Evolutionary conservation across 2,888 invertebrate genomes (phyloP), one percentile per base, ranked within the genome.

Genomic region (Euphydryas editha): DNA sequence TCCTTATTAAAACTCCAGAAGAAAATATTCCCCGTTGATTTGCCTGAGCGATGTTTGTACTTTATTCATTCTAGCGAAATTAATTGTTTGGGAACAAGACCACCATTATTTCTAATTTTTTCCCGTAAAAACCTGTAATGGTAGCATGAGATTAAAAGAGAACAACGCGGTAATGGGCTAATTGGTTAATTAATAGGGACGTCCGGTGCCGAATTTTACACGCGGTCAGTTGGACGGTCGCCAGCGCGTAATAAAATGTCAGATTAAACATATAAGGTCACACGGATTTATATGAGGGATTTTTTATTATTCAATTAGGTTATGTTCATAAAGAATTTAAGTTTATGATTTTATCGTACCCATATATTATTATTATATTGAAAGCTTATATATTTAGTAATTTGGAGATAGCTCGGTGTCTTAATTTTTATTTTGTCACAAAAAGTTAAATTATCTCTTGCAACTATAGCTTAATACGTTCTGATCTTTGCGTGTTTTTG

Each of bases 121-220:
- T 47, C 62, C 59, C 73, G 68, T 67, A 67, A 73, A 75, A 81
- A 78, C 81, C 80, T 79, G 82, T 81, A 85, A 83, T 79, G 82
- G 78, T 75, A 76, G 79, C 74, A 77, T 75, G 76, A 86, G 88
- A 88, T 90, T 86, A 88, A 88, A 90, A 87, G 82, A 83, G 84
- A 83, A 81, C 81, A 81, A 79, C 78, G 79, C 77, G 84, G 85
- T 85, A 90, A 86, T 81, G 78, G 83, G 79, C 82, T 90, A 91
- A 92, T 91, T 91, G 89, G 84, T 87, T 91, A 91, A 92, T 91
- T 90, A 91, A 90, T 90, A 90, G 89, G 85, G 84, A 75, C 73
- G 77, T 76, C 76, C 77, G 76, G 76, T 76, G 76, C 78, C 81
- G 83, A 82, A 81, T 82, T 85, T 85, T 85, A 85, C 84, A 88